Conservation (phyloP, 2,797 vertebrate genomes). For the Poeciliopsis gracilis region DNA sequence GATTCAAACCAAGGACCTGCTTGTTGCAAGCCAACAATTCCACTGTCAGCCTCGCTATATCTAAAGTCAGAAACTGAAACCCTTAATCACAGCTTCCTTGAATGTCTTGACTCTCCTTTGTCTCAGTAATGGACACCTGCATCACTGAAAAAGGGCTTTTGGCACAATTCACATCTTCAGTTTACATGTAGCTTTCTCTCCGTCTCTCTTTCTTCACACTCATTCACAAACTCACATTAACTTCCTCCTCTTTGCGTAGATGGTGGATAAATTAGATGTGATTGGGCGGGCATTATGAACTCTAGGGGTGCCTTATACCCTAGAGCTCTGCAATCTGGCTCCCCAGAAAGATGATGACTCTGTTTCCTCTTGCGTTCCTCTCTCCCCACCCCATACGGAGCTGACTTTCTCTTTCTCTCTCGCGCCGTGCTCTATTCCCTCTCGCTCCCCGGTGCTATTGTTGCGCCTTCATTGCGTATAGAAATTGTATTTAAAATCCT, state of each 20-base stretch:
- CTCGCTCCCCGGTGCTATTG: slow-evolving; percentile 49
- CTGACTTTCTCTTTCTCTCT: slow-evolving; percentile 41
- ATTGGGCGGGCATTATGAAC: slow-evolving; percentile 67
- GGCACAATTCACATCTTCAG: slow-evolving; percentile 17
- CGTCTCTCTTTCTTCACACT: background rate
- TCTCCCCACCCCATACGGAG: slow-evolving; percentile 18
- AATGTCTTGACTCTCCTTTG: slow-evolving; percentile 17
- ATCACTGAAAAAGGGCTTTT: slow-evolving; percentile 39
- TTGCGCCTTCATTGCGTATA: slow-evolving; percentile 54
- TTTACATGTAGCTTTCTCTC: slow-evolving; percentile 7
- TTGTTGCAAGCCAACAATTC: background rate
- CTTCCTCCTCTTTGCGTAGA: slow-evolving; percentile 37
- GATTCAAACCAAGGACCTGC: background rate
- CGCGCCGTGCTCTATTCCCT: slow-evolving; percentile 19
- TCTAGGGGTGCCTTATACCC: slow-evolving; percentile 58
- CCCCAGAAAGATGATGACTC: slow-evolving; percentile 64
- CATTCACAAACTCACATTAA: slow-evolving; percentile 8
- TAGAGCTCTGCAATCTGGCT: slow-evolving; percentile 65
- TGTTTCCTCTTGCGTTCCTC: slow-evolving; percentile 41
- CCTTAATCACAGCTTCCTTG: no score
- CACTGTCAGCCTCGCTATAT: background rate
- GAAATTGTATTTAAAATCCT: slow-evolving; percentile 77
- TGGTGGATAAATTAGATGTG: slow-evolving; percentile 67
- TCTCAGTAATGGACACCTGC: slow-evolving; percentile 51
- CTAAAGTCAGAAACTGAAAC: background rate